phyloP scores from a whole-genome alignment of 1,140 invertebrate species.

The fruit fly (Drosophila melanogaster) region DNA sequence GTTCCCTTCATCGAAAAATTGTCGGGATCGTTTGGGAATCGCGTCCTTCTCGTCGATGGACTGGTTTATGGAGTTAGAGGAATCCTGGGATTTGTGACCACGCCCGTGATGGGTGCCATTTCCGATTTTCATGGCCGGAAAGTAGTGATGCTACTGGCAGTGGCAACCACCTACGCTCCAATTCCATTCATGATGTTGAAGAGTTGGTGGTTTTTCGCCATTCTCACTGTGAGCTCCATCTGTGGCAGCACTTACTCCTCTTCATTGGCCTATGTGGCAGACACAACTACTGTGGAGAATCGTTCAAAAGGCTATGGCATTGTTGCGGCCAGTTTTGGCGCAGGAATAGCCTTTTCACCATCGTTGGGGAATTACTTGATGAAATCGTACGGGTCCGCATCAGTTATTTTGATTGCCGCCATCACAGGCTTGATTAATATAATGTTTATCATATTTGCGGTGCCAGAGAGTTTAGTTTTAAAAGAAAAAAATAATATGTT shows the following conservation, averaged over 20 bases:
- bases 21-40: conserved; percentile 98
- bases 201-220: conserved; percentile 99
- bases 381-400: conserved; percentile 93
- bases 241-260: conserved; percentile 99
- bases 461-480: conserved; percentile 98
- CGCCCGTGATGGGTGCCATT: conserved; percentile 97
- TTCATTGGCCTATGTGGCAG: conserved; percentile 99
- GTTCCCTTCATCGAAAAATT: conserved; percentile 98
- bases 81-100: conserved; percentile 97
- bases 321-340: conserved; percentile 99
- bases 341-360: conserved; percentile 98
- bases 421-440: conserved; percentile 98
- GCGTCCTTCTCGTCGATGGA: conserved; percentile 99
- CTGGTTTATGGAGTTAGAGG: conserved; percentile 99
- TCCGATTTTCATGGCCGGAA: conserved; percentile 99
- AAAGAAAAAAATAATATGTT: conserved; percentile 92
- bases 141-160: conserved; percentile 98
- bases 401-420: conserved; percentile 97
- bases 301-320: conserved; percentile 97
- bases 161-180: conserved; percentile 99
- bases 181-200: conserved; percentile 99
- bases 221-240: conserved; percentile 99
- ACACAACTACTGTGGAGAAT: conserved; percentile 98
- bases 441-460: conserved; percentile 98
- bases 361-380: conserved; percentile 97